phyloP scores from a whole-genome alignment of 1,140 invertebrate genomes.

The Anastrepha obliqua region DNA sequence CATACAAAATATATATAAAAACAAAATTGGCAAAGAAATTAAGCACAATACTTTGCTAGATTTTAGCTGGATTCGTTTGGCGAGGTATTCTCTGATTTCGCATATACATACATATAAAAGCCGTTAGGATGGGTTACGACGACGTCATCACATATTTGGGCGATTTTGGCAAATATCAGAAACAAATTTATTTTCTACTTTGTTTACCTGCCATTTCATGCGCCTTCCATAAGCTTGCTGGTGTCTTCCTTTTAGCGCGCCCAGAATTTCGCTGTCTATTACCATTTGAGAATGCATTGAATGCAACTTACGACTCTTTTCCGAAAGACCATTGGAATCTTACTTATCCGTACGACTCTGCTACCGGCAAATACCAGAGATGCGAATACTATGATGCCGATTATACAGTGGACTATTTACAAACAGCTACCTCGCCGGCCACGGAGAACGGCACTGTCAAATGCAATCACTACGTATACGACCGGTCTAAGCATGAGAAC shows the following conservation, averaged over 20 bases:
- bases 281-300: slow-evolving; percentile 76
- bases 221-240: slow-evolving; percentile 85
- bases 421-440: slow-evolving; percentile 57
- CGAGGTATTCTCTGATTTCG: background rate
- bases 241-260: slow-evolving; percentile 83
- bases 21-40: background rate
- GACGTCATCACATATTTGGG: slow-evolving; percentile 82
- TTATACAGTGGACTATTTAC: slow-evolving; percentile 71
- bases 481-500: slow-evolving; percentile 78
- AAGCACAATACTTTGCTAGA: background rate
- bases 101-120: background rate
- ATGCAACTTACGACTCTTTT: slow-evolving; percentile 76
- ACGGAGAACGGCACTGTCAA: slow-evolving; percentile 57
- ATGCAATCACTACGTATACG: slow-evolving; percentile 79
- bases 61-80: background rate
- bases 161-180: slow-evolving; percentile 85
- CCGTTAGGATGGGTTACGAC: slow-evolving; percentile 81
- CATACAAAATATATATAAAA: background rate
- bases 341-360: slow-evolving; percentile 77
- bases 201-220: slow-evolving; percentile 84
- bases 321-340: slow-evolving; percentile 74
- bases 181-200: slow-evolving; percentile 81
- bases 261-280: slow-evolving; percentile 79
- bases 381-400: slow-evolving; percentile 76
- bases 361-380: slow-evolving; percentile 74